Percentiles rank a stretch among this genome's conserved stretches.
These are phyloP conservation scores for Hoplodrina blanda DNA, from an alignment of 2,888 invertebrate species.

Conservation along the genomic window DNA sequence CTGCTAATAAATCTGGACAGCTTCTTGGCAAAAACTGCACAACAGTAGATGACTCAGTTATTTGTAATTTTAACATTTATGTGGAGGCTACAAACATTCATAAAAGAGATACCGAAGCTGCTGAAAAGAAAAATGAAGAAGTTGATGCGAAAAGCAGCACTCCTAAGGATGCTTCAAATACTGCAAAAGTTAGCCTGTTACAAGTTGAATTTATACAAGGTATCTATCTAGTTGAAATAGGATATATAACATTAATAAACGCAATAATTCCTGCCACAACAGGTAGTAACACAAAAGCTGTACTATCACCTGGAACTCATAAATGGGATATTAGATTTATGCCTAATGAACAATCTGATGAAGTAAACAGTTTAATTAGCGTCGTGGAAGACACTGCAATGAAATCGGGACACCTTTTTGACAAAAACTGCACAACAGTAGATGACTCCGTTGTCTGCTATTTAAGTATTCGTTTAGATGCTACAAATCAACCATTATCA, in stretches of 20 bases:
- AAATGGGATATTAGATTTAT: slow-evolving; percentile 25
- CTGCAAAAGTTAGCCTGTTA: no score
- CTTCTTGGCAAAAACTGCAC: not conserved
- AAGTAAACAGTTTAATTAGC: not conserved
- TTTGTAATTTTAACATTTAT: not conserved
- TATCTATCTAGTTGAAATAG: no score
- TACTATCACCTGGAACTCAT: slow-evolving; percentile 12
- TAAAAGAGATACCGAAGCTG: no score
- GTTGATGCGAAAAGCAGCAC: no score
- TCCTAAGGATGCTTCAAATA: no score
- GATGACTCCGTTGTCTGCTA: not conserved
- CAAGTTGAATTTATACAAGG: no score
- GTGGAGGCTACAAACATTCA: not conserved
- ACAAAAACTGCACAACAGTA: not conserved
- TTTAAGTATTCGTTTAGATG: not conserved
- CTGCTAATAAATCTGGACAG: slow-evolving; percentile 9
- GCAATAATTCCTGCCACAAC: not conserved
- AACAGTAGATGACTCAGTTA: not conserved
- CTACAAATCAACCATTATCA: not conserved
- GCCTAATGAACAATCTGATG: not conserved
- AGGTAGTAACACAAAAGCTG: not conserved
- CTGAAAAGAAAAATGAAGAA: no score
- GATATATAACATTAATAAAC: not conserved
- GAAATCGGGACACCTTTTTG: not conserved
- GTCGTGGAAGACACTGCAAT: slow-evolving; percentile 4